Conservation (phyloP, 2,888 invertebrate species). For the Andrena flavipes region DNA sequence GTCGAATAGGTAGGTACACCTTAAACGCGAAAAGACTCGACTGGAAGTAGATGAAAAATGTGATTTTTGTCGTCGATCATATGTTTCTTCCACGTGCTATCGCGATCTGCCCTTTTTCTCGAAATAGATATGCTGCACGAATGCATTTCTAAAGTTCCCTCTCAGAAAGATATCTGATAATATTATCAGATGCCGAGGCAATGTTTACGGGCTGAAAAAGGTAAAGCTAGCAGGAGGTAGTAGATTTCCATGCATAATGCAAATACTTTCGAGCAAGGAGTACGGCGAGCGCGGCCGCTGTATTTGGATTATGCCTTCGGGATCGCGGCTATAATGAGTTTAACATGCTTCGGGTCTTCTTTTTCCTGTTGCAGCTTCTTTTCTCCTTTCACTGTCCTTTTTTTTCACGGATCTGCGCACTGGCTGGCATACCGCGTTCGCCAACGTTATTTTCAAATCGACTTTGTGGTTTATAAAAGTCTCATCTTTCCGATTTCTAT, state of each 20-base stretch:
- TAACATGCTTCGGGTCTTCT: constrained; percentile 74
- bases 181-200: constrained; percentile 42
- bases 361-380: constrained; percentile 56
- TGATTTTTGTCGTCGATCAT: neutral
- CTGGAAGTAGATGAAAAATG: neutral
- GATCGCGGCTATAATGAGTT: constrained; percentile 79
- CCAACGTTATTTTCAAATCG: neutral
- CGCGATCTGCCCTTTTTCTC: neutral
- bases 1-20: no score
- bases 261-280: constrained; percentile 61
- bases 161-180: constrained; percentile 29
- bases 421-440: neutral
- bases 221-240: constrained; percentile 41
- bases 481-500: no score
- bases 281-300: constrained; percentile 65
- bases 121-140: neutral
- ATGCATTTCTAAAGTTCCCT: constrained; percentile 2
- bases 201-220: constrained; percentile 33
- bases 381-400: constrained; percentile 9
- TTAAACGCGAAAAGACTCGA: no score
- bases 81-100: neutral
- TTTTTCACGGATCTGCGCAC: neutral
- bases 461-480: neutral
- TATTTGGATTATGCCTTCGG: constrained; percentile 76
- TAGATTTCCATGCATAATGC: constrained; percentile 77